Evolutionary conservation across 2,113 vertebrate species (phyloP), one percentile per base, ranked within the genome.

Genomic region (Globicephala melas): DNA sequence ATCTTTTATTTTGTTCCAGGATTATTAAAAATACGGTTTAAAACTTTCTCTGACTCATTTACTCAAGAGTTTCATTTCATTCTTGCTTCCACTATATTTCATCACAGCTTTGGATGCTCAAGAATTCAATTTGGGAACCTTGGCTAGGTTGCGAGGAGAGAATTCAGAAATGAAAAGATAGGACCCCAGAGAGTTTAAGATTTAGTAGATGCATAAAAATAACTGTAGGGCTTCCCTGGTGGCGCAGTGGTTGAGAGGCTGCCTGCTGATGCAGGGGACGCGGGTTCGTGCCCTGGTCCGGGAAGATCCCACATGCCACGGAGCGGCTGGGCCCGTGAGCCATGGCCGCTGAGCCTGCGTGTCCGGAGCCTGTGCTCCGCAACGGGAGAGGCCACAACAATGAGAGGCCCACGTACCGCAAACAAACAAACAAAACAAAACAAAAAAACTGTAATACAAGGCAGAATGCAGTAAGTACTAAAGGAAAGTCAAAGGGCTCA

Each of bases 1-100:
- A 70, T 53, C 33, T 62, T 84, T 50, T 7, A 41, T 44, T 67
- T 73, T 71, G 12, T 82, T 82, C 23, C 15, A 68, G 31, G 20
- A 47, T 94, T 67, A 53, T 90, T 95, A 87, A 44, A 82, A 92
- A 60, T 73, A 76, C 28, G 70, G 71, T 86, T 85, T n/a, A 50
- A 67, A 77, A 74, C 41, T 53, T 88, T 88, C 68, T 76, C 38
- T 65, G 63, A 31, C 36, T 93, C 36, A 12, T 17, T 83, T 58
- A 86, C 47, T 82, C 68, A 80, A 50, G 33, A 86, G 13, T 74
- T 94, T 96, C 14, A 71, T 85, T 89, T 91, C 13, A 71, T n/a
- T 84, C 28, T 55, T 91, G 11, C n/a, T 97, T 83, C n/a, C 17
- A 74, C 9, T 93, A n/a, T 53, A 62, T 91, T 86, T 83, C 67